These are phyloP conservation scores for Aplodontia rufa DNA, from an alignment of 2,113 vertebrate species.

Conservation along the genomic window DNA sequence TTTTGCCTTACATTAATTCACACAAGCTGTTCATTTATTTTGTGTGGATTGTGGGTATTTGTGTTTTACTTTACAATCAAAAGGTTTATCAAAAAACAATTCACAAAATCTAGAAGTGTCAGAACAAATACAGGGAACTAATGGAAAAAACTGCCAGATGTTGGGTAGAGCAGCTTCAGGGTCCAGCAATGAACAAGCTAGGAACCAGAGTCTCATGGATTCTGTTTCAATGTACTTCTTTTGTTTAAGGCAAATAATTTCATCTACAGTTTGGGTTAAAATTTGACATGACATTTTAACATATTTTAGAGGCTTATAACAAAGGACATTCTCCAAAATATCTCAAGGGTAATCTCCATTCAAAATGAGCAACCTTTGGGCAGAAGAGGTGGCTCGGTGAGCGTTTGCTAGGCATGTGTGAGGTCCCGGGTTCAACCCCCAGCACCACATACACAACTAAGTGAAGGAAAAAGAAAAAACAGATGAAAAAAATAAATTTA, in stretches of 20 bases:
- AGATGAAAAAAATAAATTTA: too few species aligned
- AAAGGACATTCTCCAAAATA: background rate
- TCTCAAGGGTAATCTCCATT: background rate
- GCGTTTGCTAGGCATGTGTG: too few species aligned
- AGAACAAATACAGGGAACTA: background rate
- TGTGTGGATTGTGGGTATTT: background rate
- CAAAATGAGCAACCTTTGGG: too few species aligned
- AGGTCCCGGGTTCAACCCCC: too few species aligned
- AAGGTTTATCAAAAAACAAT: background rate
- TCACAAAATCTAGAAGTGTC: background rate
- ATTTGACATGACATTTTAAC: background rate
- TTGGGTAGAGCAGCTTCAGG: background rate
- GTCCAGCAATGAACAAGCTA: background rate
- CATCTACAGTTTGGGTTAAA: background rate
- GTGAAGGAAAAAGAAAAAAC: too few species aligned
- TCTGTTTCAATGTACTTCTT: background rate
- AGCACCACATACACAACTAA: too few species aligned
- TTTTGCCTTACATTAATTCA: background rate
- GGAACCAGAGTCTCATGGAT: background rate
- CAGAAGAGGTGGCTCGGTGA: too few species aligned
- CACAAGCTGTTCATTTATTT: background rate
- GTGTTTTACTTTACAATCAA: slow-evolving; percentile 23
- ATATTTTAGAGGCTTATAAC: background rate
- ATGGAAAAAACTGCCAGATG: background rate
- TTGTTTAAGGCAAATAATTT: background rate